Evolutionary conservation across 2,113 vertebrate species (phyloP), one percentile per base, ranked within the genome.

Genomic region (Brachirus orientalis): DNA sequence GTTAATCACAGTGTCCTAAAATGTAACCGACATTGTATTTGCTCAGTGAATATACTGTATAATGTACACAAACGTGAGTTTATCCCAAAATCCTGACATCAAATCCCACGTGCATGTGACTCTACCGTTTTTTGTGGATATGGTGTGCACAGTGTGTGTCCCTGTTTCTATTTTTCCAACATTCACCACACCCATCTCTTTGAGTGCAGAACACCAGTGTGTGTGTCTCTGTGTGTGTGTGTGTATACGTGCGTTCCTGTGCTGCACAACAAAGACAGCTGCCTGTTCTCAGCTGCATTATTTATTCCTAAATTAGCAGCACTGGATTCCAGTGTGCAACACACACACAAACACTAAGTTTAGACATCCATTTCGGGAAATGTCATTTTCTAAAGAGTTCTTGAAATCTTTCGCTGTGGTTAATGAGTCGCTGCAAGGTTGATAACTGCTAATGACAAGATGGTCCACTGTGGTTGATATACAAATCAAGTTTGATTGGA

Each of bases 241-340:
- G 33, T 59, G 54, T 41, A 35, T 69, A 35, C 52, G 22, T 52
- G 41, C 56, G 58, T 75, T 83, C 72, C 52, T 83, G 44, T 63
- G 12, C 44, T 28, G 37, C 47, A 72, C 64, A 69, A 81, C 79
- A 89, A 88, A 88, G 83, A 76, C 87, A 90, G 87, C 87, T 89
- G 86, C n/a, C 72, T 83, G 43, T 85, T 82, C 80, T 80, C 79
- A 74, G 40, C 8, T 22, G 19, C 44, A 63, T 82, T 74, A 69
- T 83, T 85, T 62, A 78, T 83, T 86, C 87, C 62, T 67, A 89
- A 88, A 83, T 89, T 88, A 90, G 87, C 62, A 84, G 45, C 69
- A 61, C 43, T 64, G 61, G 43, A 88, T 87, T 86, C 81, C 86
- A 74, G 53, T 13, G 61, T 63, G 72, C 63, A 50, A 45, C 35